Percentiles rank a stretch among this genome's conserved stretches.
Conservation (phyloP, 2,113 vertebrate species). For the Leiothrix lutea region DNA sequence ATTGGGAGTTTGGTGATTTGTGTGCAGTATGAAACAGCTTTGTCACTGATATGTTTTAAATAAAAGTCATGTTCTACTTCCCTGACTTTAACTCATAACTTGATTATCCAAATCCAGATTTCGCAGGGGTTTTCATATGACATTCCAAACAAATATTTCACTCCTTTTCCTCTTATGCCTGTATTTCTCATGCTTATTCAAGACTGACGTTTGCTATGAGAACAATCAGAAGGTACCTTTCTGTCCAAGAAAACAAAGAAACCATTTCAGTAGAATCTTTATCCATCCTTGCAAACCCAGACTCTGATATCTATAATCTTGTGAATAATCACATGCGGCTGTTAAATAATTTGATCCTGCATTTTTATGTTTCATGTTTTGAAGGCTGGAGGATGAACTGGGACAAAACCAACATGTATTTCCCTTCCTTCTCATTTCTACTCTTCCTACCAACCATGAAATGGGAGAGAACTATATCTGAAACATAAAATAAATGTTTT, state of each 20-base stretch:
- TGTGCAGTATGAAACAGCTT: not conserved
- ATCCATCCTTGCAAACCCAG: not conserved
- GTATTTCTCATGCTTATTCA: not conserved
- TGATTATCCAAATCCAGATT: slow-evolving; percentile 26
- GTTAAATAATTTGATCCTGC: not conserved
- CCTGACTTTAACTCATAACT: not conserved
- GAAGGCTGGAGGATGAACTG: not conserved
- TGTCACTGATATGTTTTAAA: not conserved
- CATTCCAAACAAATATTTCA: not conserved
- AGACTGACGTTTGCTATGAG: not conserved
- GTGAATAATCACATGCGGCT: not conserved
- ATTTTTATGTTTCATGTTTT: not conserved
- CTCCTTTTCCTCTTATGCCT: not conserved
- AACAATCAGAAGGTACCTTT: not conserved
- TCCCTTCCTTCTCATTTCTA: not conserved
- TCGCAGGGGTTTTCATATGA: not conserved
- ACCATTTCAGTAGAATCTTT: not conserved
- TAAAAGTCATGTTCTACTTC: slow-evolving; percentile 14
- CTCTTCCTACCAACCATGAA: not conserved
- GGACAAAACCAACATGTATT: not conserved
- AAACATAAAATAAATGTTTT: not conserved
- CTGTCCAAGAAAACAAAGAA: not conserved
- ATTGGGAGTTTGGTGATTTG: not conserved
- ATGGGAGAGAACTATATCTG: not conserved
- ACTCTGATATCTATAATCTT: not conserved